Evolutionary conservation across 2,113 vertebrate genomes (phyloP), one percentile per base, ranked within the genome.

Genomic region (Psittacus erithacus): DNA sequence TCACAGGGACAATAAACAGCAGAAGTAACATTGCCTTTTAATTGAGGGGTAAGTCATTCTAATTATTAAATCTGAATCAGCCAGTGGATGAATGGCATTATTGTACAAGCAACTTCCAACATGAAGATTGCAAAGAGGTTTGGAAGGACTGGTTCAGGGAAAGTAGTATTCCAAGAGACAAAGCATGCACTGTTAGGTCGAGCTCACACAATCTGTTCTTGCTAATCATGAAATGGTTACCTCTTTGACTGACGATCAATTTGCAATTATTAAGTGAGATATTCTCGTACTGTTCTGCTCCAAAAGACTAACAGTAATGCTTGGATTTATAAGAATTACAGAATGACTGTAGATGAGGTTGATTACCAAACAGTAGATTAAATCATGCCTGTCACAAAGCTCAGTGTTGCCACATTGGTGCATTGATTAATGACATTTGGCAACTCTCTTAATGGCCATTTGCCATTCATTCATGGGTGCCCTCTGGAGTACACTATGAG

Each of bases 41-140:
- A 94, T 70, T 96, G 81, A 49, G 24, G 86, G n/a, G 67, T 83
- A 95, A 95, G 79, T 92, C 50, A 91, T 92, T 89, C 57, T 94
- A 90, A 83, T 93, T 92, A 96, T 95, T 93, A 92, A 92, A 93
- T 96, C 55, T 95, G 96, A 97, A 97, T 96, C 80, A 82, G 91
- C 59, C 46, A 62, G 69, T 80, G 86, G 25, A 95, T 97, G 94
- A 98, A 97, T 96, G 87, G 38, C 90, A 85, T 97, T 96, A 96
- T 98, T 97, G 95, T 96, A 67, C n/a, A 59, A 95, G 28, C 67
- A 78, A 53, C 89, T 70, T 88, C 63, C 90, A 95, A 35, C 7
- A 1, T 92, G 84, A 94, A 74, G 50, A 76, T 29, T 82, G 62
- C 63, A 77, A 0, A 6, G 84, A 89, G 41, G 8, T 95, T 96